phyloP scores from a whole-genome alignment of 2,797 vertebrate genomes.

The Sebastolobus altivelis region DNA sequence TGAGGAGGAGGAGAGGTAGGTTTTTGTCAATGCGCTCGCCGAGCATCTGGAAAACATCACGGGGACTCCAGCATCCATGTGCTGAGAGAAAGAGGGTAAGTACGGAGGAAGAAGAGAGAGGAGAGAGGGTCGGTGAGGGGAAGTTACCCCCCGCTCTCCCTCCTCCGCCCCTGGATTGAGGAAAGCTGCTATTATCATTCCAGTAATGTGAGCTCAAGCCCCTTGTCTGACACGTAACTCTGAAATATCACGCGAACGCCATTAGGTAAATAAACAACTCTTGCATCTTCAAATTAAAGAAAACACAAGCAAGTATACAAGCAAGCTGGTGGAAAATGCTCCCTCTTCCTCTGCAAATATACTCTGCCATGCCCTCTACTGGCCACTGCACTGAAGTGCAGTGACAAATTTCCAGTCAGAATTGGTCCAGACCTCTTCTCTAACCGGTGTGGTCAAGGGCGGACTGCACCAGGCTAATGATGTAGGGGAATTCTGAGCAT shows the following conservation, averaged over 20 bases:
- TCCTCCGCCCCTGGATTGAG: conserved; percentile 67
- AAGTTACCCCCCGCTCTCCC: conserved; percentile 39
- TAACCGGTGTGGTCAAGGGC: conserved; percentile 9
- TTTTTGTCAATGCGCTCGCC: conserved; percentile 66
- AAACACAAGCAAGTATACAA: conserved; percentile 70
- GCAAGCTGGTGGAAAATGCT: conserved; percentile 11
- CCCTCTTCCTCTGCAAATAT: background rate
- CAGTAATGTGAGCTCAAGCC: conserved; percentile 85
- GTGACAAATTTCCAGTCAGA: background rate
- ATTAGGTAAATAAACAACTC: conserved; percentile 85
- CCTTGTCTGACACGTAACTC: conserved; percentile 82
- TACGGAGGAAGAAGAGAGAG: conserved; percentile 66
- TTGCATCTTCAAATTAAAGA: conserved; percentile 80
- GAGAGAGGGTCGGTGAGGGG: conserved; percentile 67
- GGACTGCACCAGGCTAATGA: conserved; percentile 29
- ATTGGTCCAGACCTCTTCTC: conserved; percentile 8
- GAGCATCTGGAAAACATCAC: conserved; percentile 87
- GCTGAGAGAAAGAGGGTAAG: conserved; percentile 69
- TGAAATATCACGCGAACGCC: conserved; percentile 86
- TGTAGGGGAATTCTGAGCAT: conserved; percentile 58
- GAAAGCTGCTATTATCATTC: conserved; percentile 88
- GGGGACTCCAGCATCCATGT: conserved; percentile 80
- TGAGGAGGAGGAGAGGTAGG: conserved; percentile 58
- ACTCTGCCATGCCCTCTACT: conserved; percentile 75
- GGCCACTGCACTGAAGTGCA: conserved; percentile 53